Conservation (phyloP, 2,113 vertebrate genomes). For the Gyps fulvus region DNA sequence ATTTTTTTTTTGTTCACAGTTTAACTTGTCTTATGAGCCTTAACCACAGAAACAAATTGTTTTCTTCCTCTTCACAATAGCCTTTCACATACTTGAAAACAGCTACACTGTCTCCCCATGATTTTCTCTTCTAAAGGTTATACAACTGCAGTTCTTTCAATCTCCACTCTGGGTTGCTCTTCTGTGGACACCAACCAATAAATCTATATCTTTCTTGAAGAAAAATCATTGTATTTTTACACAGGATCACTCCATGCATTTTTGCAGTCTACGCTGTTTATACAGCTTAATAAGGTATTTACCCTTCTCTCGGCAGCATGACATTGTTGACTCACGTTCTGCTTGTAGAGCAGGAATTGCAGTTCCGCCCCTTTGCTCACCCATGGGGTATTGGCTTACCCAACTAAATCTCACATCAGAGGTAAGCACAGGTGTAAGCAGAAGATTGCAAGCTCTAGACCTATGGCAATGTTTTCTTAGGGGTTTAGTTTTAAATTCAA, state of each 20-base stretch:
- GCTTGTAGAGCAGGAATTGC: not conserved
- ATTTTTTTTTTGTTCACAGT: not conserved
- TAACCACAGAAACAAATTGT: not conserved
- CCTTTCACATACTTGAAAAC: not conserved
- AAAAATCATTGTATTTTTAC: constrained; percentile 22
- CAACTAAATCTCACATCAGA: not conserved
- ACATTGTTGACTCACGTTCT: not conserved
- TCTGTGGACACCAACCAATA: not conserved
- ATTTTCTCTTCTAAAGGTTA: not conserved
- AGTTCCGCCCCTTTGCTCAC: not conserved
- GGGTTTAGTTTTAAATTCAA: not conserved
- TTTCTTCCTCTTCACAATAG: not conserved
- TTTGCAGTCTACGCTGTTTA: not conserved
- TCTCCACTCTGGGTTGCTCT: not conserved
- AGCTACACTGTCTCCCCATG: rapidly evolving
- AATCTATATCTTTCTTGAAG: not conserved
- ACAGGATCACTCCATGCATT: not conserved
- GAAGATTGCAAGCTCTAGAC: not conserved
- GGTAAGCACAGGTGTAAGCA: not conserved
- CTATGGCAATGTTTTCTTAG: not conserved
- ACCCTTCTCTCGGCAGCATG: not conserved
- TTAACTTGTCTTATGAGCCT: not conserved
- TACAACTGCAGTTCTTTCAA: not conserved
- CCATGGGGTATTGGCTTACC: rapidly evolving
- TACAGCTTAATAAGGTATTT: not conserved